Percentiles rank a stretch among this genome's conserved stretches.
phyloP scores from a whole-genome alignment of 2,888 invertebrate species.

The Thera britannica region DNA sequence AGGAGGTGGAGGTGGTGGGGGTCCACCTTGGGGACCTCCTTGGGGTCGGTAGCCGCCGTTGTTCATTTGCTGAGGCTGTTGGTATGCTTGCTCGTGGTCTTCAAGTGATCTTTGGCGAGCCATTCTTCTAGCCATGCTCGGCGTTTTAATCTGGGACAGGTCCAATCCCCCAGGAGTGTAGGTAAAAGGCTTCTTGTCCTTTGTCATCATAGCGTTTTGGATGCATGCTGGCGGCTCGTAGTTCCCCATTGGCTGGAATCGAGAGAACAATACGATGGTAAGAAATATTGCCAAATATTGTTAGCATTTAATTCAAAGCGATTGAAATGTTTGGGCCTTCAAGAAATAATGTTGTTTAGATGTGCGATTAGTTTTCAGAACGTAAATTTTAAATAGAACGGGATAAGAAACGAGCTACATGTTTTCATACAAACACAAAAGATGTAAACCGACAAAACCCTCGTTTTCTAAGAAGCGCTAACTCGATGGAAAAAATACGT shows the following conservation, averaged over 20 bases:
- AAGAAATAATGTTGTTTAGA: constrained; percentile 29
- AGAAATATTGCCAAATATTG: constrained; percentile 23
- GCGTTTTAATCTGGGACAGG: constrained; percentile 94
- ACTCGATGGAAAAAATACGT: background rate
- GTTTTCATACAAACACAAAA: constrained; percentile 1
- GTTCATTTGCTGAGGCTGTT: constrained; percentile 57
- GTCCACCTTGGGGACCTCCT: constrained; percentile 50
- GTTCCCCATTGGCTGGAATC: constrained; percentile 76
- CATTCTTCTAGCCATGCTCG: constrained; percentile 93
- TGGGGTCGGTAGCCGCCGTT: constrained; percentile 63
- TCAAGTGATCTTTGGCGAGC: constrained; percentile 86
- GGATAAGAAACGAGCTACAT: constrained; percentile 1
- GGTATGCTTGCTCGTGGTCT: constrained; percentile 77
- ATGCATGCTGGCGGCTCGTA: constrained; percentile 94
- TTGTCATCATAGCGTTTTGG: constrained; percentile 97
- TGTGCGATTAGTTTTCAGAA: constrained; percentile 22
- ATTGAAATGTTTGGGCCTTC: constrained; percentile 21
- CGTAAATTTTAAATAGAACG: constrained; percentile 14
- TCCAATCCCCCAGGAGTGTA: constrained; percentile 97
- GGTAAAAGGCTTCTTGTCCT: constrained; percentile 98
- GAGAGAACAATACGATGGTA: constrained; percentile 34
- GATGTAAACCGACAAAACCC: background rate
- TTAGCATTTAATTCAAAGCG: constrained; percentile 30
- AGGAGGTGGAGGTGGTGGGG: constrained; percentile 78
- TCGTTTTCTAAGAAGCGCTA: background rate